phyloP scores from a whole-genome alignment of 2,797 vertebrate species.

The Neomorphus geoffroyi region DNA sequence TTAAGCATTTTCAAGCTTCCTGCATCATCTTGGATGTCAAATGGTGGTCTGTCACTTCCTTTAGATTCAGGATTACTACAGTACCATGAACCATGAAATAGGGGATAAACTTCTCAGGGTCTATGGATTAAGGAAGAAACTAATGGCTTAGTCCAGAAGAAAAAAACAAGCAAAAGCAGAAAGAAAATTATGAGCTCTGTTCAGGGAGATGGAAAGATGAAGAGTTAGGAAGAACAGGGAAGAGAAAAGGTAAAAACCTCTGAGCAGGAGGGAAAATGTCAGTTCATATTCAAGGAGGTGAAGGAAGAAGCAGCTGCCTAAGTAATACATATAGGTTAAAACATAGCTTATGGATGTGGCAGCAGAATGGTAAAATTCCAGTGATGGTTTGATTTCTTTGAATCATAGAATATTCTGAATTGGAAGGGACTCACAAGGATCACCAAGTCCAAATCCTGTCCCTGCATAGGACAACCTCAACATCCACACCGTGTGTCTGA shows the following conservation, averaged over 20 bases:
- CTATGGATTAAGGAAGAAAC: neutral
- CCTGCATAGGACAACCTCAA: no score
- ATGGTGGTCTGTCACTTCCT: neutral
- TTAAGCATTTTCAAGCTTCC: neutral
- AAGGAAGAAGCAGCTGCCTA: neutral
- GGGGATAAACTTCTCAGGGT: neutral
- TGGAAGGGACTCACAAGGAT: no score
- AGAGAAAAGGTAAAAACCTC: neutral
- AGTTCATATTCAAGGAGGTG: neutral
- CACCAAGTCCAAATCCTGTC: no score
- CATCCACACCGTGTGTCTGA: no score
- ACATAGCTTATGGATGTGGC: rapidly evolving
- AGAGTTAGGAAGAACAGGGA: neutral
- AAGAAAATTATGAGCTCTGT: neutral
- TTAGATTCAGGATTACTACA: neutral
- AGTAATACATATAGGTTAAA: neutral
- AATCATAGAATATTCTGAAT: no score
- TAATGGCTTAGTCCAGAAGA: neutral
- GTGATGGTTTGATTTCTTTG: neutral
- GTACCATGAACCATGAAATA: neutral
- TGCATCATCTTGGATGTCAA: neutral
- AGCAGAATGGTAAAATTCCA: neutral
- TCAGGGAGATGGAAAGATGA: neutral
- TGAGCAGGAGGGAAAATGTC: neutral
- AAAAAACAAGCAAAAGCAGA: neutral